Base-by-base conservation (phyloP, 92 coral and sea anemone species). In the Galaxea fascicularis region DNA sequence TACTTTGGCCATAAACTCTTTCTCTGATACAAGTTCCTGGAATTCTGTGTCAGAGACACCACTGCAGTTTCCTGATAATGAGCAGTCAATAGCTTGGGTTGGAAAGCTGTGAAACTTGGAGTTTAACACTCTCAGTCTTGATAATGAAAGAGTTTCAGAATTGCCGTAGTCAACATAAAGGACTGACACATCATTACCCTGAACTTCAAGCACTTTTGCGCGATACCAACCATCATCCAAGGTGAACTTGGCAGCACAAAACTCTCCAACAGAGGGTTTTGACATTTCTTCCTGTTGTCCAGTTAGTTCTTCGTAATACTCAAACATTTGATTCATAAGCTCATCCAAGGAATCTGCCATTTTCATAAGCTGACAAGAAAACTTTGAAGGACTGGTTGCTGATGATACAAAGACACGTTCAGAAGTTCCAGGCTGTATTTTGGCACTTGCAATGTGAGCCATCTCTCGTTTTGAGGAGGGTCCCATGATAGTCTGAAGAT, bases 211-310 rank as follows among this genome's bases (percentile, higher is more conserved):
- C 13, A 96, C 84, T 73, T 80, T 84, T 10, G 98, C 98, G 71
- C 98, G 94, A 71, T 94, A 96, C 98, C 98, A 96, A 10, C 96
- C 93, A 84, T 92, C 91, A 31, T 96, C 98, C 49, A 90, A 85
- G 8, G 95, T 84, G 70, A 90, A 96, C 89, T 88, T 96, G 20
- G 96, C 92, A 20, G 86, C 91, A 77, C 98, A 95, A 27, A 82
- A 85, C 57, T 81, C 84, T 6, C 92, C 95, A 77, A 89, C 92
- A 18, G 86, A 85, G 5, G 98, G 96, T 22, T 72, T 46, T 9
- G 58, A 12, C 60, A 93, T n/a, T 52, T 83, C 22, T 10, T 94
- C 98, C 56, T 96, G 93, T 14, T 73, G 86, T 16, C 83, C 94
- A 18, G 73, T 74, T 16, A 96, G 81, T 9, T 67, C 85, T 41